Conservation (phyloP, 2,113 vertebrate genomes). For the Heloderma charlesbogerti region DNA sequence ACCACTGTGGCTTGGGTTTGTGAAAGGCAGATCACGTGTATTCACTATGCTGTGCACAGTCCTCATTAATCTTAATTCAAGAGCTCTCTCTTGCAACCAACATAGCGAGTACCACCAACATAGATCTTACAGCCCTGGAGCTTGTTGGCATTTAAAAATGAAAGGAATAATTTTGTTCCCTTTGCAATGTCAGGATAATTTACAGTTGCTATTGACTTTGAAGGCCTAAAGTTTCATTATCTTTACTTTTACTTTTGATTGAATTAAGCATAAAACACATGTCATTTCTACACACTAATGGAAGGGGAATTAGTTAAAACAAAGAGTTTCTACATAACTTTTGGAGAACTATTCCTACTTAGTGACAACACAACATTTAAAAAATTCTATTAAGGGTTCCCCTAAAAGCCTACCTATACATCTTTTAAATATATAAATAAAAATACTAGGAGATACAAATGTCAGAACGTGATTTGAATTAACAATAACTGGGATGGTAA, state of each 20-base stretch:
- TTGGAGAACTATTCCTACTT: background rate
- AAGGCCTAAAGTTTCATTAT: background rate
- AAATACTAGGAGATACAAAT: background rate
- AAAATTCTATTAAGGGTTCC: background rate
- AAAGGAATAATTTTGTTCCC: background rate
- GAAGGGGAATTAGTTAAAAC: background rate
- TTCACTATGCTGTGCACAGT: constrained; percentile 10
- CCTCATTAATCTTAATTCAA: constrained; percentile 17
- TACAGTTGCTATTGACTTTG: background rate
- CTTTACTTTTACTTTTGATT: background rate
- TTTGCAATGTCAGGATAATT: constrained; percentile 9
- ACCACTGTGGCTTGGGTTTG: background rate
- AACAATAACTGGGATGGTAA: background rate
- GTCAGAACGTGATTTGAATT: background rate
- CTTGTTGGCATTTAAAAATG: constrained; percentile 1
- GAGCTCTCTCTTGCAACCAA: background rate
- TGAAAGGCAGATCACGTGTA: background rate
- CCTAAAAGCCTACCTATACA: no score
- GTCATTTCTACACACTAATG: background rate
- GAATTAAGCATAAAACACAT: background rate
- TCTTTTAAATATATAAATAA: background rate
- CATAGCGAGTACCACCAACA: constrained; percentile 9
- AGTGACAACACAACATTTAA: background rate
- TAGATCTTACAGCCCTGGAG: background rate
- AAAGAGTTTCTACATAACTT: background rate